A percentile compares a stretch with the other conserved stretches of the same genome.
Evolutionary conservation across 2,888 invertebrate genomes (phyloP).

Genomic region (Byasa hedistus): DNA sequence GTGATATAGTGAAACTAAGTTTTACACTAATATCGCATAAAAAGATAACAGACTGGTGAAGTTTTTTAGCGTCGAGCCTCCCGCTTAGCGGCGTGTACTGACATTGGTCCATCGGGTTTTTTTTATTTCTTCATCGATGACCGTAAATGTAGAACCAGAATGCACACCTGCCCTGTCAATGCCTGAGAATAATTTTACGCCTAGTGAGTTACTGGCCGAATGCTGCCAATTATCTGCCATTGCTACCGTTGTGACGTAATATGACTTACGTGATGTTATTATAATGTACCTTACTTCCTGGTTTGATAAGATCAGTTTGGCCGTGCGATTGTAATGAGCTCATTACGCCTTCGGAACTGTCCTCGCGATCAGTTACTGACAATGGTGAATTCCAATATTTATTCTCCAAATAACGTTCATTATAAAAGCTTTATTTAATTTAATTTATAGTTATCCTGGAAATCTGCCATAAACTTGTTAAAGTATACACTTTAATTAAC

Average conservation of each 20-base stretch:
- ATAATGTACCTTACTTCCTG: conserved; percentile 8
- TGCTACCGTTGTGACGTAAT: conserved; percentile 39
- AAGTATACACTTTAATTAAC: no score
- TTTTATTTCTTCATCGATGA: conserved; percentile 43
- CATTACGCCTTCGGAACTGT: not conserved
- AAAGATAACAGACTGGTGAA: not conserved
- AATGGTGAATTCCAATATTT: not conserved
- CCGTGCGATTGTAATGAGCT: not conserved
- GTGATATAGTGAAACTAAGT: not conserved
- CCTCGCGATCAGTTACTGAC: not conserved
- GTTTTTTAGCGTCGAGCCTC: conserved; percentile 12
- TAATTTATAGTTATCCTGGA: no score
- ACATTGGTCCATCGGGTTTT: conserved; percentile 36
- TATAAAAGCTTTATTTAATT: no score
- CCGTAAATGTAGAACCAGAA: conserved; percentile 45
- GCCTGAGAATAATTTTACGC: conserved; percentile 56
- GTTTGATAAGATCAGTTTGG: conserved; percentile 10
- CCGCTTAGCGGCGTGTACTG: conserved; percentile 39
- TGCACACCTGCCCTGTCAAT: conserved; percentile 54
- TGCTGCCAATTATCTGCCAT: conserved; percentile 49
- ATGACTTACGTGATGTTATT: conserved; percentile 24
- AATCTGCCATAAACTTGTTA: no score
- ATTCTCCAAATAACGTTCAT: no score
- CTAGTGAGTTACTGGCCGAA: conserved; percentile 45
- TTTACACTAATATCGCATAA: not conserved